A percentile compares a stretch with the other conserved stretches of the same genome.
Conservation (phyloP, 2,113 vertebrate genomes). For the Syrrhaptes paradoxus region DNA sequence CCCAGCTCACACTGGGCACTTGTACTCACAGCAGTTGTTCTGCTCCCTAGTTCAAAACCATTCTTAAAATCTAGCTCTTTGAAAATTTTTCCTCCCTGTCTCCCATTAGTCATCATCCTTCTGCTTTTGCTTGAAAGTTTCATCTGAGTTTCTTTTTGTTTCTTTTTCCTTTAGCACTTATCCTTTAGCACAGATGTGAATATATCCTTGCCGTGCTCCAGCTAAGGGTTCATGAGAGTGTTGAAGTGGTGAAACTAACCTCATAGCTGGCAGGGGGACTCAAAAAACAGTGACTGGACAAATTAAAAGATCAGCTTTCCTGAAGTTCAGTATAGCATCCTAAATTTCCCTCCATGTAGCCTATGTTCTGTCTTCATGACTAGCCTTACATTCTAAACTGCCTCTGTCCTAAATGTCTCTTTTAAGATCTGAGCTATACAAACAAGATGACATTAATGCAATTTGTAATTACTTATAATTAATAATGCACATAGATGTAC, state of each 20-base stretch:
- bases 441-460: neutral
- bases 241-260: neutral
- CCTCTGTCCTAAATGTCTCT: neutral
- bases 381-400: neutral
- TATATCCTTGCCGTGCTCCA: neutral
- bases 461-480: neutral
- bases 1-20: neutral
- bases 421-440: neutral
- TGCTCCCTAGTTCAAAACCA: neutral
- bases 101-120: neutral
- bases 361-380: neutral
- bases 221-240: accelerated
- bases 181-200: neutral
- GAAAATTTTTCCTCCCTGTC: neutral
- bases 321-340: neutral
- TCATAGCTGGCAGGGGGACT: neutral
- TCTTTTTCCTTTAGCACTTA: neutral
- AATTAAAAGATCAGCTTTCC: neutral
- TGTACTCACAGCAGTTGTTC: neutral
- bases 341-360: neutral
- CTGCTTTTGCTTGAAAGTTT: neutral
- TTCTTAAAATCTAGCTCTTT: neutral
- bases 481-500: neutral
- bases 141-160: neutral
- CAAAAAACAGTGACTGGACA: neutral